phyloP scores from a whole-genome alignment of 2,797 vertebrate species.

The Betta splendens region DNA sequence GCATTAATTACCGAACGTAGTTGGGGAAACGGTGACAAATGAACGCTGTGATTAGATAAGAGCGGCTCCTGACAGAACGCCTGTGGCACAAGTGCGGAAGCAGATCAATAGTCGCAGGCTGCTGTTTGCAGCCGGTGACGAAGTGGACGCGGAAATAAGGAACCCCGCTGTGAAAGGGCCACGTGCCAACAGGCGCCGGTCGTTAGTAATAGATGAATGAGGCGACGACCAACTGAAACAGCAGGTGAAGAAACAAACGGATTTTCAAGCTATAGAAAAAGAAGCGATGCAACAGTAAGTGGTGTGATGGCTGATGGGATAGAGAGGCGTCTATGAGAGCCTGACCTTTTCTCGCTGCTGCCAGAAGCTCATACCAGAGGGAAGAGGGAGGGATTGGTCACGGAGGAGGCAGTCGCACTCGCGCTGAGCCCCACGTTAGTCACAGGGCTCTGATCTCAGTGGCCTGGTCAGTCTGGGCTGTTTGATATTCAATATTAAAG shows the following conservation, averaged over 20 bases:
- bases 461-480: slow-evolving; percentile 20
- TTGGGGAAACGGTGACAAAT: slow-evolving; percentile 62
- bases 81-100: slow-evolving; percentile 51
- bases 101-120: slow-evolving; percentile 68
- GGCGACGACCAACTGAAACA: not conserved
- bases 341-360: slow-evolving; percentile 42
- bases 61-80: slow-evolving; percentile 54
- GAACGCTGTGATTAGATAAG: slow-evolving; percentile 72
- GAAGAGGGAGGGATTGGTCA: slow-evolving; percentile 22
- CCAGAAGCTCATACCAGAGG: slow-evolving; percentile 34
- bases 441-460: slow-evolving; percentile 16
- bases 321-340: slow-evolving; percentile 29
- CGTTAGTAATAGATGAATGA: no score
- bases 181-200: slow-evolving; percentile 19
- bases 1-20: slow-evolving; percentile 64
- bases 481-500: slow-evolving; percentile 22
- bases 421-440: slow-evolving; percentile 21
- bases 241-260: not conserved
- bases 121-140: slow-evolving; percentile 32
- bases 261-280: not conserved
- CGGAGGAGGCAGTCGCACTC: slow-evolving; percentile 36
- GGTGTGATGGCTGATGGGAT: slow-evolving; percentile 21
- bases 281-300: slow-evolving; percentile 34
- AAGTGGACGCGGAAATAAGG: slow-evolving; percentile 50
- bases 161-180: slow-evolving; percentile 28